These are phyloP conservation scores for Emydocephalus ijimae DNA, from an alignment of 2,113 vertebrate species.

Conservation along the genomic window DNA sequence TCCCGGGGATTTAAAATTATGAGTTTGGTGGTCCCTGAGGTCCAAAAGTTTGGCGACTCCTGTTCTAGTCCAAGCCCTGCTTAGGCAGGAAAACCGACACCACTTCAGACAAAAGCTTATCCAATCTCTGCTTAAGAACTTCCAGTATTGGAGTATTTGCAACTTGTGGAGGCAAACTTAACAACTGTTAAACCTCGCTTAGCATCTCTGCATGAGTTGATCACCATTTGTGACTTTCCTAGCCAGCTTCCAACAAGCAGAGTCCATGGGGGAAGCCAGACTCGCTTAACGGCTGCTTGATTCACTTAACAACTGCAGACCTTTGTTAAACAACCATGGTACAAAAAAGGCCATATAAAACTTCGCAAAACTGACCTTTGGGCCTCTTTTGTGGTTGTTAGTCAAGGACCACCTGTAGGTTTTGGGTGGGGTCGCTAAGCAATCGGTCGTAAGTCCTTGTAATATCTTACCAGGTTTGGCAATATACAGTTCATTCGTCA, in stretches of 20 bases:
- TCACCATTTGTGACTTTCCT: not conserved
- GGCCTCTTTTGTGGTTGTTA: not conserved
- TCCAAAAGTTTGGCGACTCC: too few relatives aligned
- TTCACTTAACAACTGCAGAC: not conserved
- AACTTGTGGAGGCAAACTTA: not conserved
- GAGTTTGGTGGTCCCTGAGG: too few relatives aligned
- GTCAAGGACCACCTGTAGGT: not conserved
- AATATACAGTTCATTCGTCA: rapidly evolving
- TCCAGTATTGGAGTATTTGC: too few relatives aligned
- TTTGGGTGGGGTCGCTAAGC: not conserved
- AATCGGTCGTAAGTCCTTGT: not conserved
- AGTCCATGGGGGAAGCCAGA: not conserved
- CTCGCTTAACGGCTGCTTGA: not conserved
- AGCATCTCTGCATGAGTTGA: not conserved
- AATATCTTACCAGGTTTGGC: not conserved
- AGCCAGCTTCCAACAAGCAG: not conserved
- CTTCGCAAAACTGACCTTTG: not conserved
- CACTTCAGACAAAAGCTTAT: too few relatives aligned
- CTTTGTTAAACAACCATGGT: not conserved
- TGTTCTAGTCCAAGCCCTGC: too few relatives aligned
- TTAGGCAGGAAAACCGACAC: too few relatives aligned
- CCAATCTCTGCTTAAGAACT: too few relatives aligned
- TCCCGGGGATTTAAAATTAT: too few relatives aligned
- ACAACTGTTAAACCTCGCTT: not conserved
- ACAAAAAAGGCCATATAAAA: not conserved